Conservation (phyloP, 2,797 vertebrate genomes). For the Brachyalestes nurse region DNA sequence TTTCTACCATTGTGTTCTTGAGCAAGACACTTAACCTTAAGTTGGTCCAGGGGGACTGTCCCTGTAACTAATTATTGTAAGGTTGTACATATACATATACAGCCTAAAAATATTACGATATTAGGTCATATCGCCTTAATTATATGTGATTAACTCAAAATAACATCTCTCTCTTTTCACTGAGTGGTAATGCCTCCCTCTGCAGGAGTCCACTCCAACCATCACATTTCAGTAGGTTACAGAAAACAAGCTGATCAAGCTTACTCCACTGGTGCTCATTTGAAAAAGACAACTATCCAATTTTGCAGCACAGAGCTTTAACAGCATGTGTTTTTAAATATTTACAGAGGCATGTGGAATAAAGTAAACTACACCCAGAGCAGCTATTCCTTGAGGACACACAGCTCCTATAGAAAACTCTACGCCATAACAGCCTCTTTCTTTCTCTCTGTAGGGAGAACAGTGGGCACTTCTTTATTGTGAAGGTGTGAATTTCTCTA, state of each 20-base stretch:
- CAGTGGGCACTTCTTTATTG: constrained; percentile 63
- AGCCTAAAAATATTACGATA: too few species aligned
- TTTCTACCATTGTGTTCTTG: too few species aligned
- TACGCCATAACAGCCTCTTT: background rate
- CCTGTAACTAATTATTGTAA: too few species aligned
- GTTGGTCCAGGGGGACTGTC: too few species aligned
- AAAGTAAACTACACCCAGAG: constrained; percentile 8
- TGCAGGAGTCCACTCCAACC: too few species aligned
- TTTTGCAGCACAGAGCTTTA: background rate
- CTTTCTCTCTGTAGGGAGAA: constrained; percentile 57
- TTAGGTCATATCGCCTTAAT: too few species aligned
- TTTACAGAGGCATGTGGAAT: constrained; percentile 19
- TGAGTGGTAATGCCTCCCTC: background rate
- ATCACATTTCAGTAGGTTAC: too few species aligned
- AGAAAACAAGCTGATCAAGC: too few species aligned
- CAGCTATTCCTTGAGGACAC: background rate
- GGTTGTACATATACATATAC: too few species aligned
- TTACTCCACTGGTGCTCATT: background rate
- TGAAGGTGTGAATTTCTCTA: constrained; percentile 65
- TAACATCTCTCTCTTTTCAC: background rate
- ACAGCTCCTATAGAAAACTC: constrained; percentile 32
- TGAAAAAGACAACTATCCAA: background rate
- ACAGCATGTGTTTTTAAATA: constrained; percentile 17
- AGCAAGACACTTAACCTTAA: too few species aligned
- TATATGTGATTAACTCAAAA: background rate